A percentile compares a stretch with the other conserved stretches of the same genome.
Evolutionary conservation across 2,888 invertebrate genomes (phyloP).

Genomic region (Abscondita cerata): DNA sequence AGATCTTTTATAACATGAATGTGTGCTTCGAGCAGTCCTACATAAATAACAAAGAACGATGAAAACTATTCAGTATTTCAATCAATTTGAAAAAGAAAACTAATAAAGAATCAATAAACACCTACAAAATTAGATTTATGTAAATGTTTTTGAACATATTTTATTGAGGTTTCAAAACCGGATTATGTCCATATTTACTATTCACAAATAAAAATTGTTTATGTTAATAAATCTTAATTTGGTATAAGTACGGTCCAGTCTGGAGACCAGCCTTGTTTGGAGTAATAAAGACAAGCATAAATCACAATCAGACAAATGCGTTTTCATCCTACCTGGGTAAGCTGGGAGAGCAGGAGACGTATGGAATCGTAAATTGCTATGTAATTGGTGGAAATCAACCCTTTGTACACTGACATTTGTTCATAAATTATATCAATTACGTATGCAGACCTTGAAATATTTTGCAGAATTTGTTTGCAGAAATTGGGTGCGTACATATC

Average conservation of each 20-base stretch:
- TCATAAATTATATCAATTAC: slow-evolving; percentile 49
- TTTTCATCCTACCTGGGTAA: slow-evolving; percentile 50
- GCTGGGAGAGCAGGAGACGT: slow-evolving; percentile 43
- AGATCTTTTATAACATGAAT: background rate
- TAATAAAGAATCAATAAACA: no score
- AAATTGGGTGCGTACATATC: slow-evolving; percentile 8
- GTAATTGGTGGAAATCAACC: slow-evolving; percentile 51
- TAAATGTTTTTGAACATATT: no score
- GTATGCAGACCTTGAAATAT: slow-evolving; percentile 28
- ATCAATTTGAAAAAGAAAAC: no score
- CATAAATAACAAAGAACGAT: no score
- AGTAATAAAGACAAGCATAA: slow-evolving; percentile 37
- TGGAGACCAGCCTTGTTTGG: slow-evolving; percentile 18
- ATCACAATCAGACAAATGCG: slow-evolving; percentile 48
- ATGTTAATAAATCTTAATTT: slow-evolving; percentile 11
- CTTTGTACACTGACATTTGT: slow-evolving; percentile 46
- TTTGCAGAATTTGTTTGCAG: slow-evolving; percentile 22
- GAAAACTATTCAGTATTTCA: no score
- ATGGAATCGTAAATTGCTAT: slow-evolving; percentile 50
- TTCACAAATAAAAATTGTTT: slow-evolving; percentile 7
- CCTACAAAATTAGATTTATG: no score
- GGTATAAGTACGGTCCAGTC: slow-evolving; percentile 18
- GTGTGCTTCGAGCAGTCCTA: no score
- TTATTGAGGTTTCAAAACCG: no score
- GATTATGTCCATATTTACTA: no score